Conservation (phyloP, 2,888 invertebrate genomes). For the Eupithecia vulgata region DNA sequence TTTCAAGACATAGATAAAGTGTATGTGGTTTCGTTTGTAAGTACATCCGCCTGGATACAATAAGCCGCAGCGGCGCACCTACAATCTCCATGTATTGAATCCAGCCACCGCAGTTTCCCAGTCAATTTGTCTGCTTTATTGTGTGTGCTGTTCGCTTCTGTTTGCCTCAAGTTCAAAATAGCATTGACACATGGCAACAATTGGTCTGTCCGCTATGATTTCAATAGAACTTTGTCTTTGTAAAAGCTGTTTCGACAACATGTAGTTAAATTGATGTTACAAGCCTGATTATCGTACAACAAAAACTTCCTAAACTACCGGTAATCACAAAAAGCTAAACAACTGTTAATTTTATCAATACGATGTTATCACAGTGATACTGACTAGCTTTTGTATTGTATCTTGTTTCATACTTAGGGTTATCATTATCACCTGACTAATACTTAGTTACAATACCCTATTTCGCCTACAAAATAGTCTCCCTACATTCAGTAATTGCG, state of each 20-base stretch:
- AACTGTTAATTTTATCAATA: conserved; percentile 11
- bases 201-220: conserved; percentile 49
- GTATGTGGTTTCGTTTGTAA: conserved; percentile 48
- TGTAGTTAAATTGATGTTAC: neutral
- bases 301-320: neutral
- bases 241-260: neutral
- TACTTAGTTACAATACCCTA: conserved; percentile 46
- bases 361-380: conserved; percentile 5
- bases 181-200: conserved; percentile 48
- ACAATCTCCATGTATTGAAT: conserved; percentile 65
- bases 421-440: neutral
- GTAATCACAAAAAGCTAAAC: neutral
- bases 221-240: conserved; percentile 2
- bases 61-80: conserved; percentile 68
- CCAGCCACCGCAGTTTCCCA: conserved; percentile 67
- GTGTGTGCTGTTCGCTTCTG: conserved; percentile 63
- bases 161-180: conserved; percentile 57
- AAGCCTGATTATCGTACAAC: neutral
- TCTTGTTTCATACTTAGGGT: conserved; percentile 8
- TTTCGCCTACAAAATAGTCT: conserved; percentile 49
- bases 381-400: conserved; percentile 8
- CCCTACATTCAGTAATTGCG: conserved; percentile 56
- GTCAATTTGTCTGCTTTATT: conserved; percentile 78
- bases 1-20: conserved; percentile 44
- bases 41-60: conserved; percentile 71